Evolutionary conservation across 2,888 invertebrate genomes (phyloP).

Genomic region (Blastobasis lacticolella): DNA sequence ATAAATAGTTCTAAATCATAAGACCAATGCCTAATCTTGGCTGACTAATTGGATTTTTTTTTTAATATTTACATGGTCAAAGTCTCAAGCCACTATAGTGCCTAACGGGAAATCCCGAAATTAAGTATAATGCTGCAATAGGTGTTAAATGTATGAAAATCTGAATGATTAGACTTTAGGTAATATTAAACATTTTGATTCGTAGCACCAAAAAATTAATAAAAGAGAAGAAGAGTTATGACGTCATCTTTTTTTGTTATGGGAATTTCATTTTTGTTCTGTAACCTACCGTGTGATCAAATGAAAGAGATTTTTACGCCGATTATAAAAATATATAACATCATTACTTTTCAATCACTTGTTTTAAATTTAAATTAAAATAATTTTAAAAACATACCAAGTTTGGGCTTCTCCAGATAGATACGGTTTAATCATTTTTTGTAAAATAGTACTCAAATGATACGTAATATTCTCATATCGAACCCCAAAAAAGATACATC

Average conservation of each 20-base stretch:
- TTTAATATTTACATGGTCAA: no score
- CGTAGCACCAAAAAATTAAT: neutral
- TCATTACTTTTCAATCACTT: neutral
- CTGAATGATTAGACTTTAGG: neutral
- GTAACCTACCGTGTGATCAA: neutral
- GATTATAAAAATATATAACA: neutral
- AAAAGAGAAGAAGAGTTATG: neutral
- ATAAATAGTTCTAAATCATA: no score
- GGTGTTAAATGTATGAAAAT: neutral
- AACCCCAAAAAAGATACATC: no score
- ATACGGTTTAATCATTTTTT: no score
- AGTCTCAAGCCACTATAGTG: no score
- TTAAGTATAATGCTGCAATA: no score
- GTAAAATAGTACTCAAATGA: no score
- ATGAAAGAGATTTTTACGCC: neutral
- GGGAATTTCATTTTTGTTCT: neutral
- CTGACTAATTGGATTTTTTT: no score
- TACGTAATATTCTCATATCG: no score
- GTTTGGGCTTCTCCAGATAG: neutral
- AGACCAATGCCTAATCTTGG: no score
- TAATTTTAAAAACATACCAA: neutral
- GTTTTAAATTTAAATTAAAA: neutral
- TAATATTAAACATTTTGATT: neutral
- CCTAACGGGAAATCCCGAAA: no score
- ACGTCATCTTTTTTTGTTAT: neutral